These are phyloP conservation scores for Sigmodon hispidus DNA, from an alignment of 2,113 vertebrate species.

Conservation along the genomic window DNA sequence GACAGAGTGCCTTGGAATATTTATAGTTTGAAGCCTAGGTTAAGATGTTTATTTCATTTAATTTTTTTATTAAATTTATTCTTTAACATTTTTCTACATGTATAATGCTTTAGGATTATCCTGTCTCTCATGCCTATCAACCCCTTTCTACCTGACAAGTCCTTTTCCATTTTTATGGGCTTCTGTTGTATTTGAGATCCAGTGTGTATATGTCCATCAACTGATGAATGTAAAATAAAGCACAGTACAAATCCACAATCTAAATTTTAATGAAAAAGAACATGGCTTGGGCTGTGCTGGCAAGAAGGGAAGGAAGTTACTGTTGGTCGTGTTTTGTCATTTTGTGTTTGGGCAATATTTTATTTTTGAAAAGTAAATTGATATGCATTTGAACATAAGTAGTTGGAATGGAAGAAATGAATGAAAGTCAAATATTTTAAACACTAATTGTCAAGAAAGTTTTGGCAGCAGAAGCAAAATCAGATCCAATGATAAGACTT, in stretches of 20 bases:
- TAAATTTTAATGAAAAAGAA: not conserved
- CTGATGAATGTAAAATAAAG: not conserved
- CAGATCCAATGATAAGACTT: rapidly evolving
- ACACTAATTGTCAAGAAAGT: not conserved
- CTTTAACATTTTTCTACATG: not conserved
- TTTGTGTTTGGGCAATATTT: not conserved
- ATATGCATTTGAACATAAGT: not conserved
- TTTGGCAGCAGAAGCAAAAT: not conserved
- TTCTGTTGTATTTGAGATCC: not conserved
- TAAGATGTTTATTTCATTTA: not conserved
- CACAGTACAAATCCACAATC: not conserved
- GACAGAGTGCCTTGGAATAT: rapidly evolving
- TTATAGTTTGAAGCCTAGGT: not conserved
- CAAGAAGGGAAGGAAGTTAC: not conserved
- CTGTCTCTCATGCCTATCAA: not conserved
- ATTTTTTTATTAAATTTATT: not conserved
- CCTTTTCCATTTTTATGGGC: not conserved
- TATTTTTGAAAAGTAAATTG: not conserved
- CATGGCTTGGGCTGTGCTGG: not conserved
- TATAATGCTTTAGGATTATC: not conserved
- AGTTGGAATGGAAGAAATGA: not conserved
- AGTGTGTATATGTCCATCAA: not conserved
- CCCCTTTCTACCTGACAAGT: not conserved
- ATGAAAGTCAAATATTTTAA: not conserved
- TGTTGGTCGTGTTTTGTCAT: not conserved